phyloP scores from a whole-genome alignment of 2,797 vertebrate genomes.

The Peromyscus melanophrys region DNA sequence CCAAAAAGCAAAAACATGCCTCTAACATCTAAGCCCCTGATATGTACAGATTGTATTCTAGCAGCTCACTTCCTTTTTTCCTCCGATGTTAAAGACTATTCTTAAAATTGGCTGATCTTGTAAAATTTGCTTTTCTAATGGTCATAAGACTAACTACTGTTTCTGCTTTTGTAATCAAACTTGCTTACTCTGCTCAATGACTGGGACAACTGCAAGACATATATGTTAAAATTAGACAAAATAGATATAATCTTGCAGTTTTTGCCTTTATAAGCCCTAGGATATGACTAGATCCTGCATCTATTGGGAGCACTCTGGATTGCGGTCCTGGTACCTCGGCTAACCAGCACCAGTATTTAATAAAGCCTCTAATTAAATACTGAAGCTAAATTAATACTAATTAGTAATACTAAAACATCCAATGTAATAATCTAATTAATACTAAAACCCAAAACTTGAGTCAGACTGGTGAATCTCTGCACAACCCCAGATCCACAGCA shows the following conservation, averaged over 20 bases:
- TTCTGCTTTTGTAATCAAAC: slow-evolving; percentile 6
- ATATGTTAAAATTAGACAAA: not conserved
- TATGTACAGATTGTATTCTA: no score
- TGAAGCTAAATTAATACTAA: not conserved
- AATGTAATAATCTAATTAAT: not conserved
- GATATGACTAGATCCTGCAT: not conserved
- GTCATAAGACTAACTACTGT: not conserved
- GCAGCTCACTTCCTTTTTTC: not conserved
- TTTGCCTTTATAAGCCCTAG: not conserved
- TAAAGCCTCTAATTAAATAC: not conserved
- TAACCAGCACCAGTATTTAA: not conserved
- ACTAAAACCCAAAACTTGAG: not conserved
- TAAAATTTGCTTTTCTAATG: not conserved
- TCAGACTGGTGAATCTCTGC: not conserved
- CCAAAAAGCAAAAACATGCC: not conserved
- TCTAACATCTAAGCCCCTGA: not conserved
- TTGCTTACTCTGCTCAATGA: not conserved
- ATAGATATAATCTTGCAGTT: not conserved
- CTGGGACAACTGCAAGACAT: no score
- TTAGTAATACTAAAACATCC: not conserved
- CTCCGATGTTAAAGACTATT: not conserved
- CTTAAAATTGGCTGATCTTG: not conserved
- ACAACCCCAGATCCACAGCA: not conserved
- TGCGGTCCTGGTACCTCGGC: not conserved
- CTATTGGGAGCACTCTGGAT: not conserved